phyloP scores from a whole-genome alignment of 2,797 vertebrate species.

The Antennarius maculatus region DNA sequence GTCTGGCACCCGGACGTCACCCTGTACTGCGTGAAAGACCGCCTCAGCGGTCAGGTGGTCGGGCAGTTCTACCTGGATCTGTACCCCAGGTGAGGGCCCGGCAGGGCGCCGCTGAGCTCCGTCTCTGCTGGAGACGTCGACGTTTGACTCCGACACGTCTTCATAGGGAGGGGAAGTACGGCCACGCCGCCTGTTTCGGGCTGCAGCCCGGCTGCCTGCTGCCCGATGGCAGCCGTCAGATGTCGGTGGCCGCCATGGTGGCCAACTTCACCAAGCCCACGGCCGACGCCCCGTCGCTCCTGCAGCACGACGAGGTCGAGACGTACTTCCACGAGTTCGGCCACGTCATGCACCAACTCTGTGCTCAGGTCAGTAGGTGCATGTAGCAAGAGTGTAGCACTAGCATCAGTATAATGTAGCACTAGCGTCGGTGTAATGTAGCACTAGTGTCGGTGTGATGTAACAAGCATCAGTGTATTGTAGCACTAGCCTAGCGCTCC shows the following conservation, averaged over 20 bases:
- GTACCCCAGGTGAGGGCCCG: constrained; percentile 85
- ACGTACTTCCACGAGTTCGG: constrained; percentile 98
- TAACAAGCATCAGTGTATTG: no score
- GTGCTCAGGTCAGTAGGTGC: constrained; percentile 86
- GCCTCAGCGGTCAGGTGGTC: constrained; percentile 74
- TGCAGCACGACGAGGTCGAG: constrained; percentile 98
- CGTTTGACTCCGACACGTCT: background rate
- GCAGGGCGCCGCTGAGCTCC: background rate
- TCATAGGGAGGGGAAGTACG: constrained; percentile 88
- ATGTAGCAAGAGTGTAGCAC: no score
- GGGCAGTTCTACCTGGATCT: constrained; percentile 98
- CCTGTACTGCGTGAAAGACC: constrained; percentile 88
- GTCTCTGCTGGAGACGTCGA: background rate
- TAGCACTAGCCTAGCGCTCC: no score
- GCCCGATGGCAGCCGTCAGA: constrained; percentile 85
- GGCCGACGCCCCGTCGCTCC: constrained; percentile 85
- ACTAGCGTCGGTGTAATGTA: no score
- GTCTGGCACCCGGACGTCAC: constrained; percentile 94
- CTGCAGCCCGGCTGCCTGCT: constrained; percentile 94
- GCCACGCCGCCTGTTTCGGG: constrained; percentile 95
- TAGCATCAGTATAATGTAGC: no score
- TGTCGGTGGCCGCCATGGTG: constrained; percentile 95
- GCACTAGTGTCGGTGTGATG: no score
- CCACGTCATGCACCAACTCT: constrained; percentile 98
- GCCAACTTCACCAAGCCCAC: constrained; percentile 98